These are phyloP conservation scores for Coenonympha arcania DNA, from an alignment of 2,888 invertebrate genomes.

Conservation along the genomic window DNA sequence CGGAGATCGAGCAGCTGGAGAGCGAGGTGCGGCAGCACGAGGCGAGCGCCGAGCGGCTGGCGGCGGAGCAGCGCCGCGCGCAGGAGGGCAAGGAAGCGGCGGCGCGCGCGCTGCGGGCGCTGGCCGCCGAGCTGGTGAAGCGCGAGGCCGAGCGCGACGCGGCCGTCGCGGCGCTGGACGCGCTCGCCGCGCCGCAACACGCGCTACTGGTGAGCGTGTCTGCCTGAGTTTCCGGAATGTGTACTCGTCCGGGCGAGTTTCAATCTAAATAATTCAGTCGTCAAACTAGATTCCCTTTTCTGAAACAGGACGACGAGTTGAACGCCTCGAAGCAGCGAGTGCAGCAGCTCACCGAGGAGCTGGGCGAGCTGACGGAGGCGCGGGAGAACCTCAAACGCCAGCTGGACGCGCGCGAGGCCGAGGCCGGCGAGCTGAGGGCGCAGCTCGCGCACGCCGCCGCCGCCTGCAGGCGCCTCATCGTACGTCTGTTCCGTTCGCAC, in stretches of 20 bases:
- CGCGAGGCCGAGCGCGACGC: slow-evolving; percentile 38
- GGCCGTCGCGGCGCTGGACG: slow-evolving; percentile 43
- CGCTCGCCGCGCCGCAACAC: slow-evolving; percentile 38
- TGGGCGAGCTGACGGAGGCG: background rate
- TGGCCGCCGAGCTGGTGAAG: slow-evolving; percentile 31
- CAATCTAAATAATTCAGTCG: background rate
- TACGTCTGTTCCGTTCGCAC: background rate
- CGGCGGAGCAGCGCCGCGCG: slow-evolving; percentile 78
- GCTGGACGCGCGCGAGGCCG: slow-evolving; percentile 47
- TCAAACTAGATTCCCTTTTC: background rate
- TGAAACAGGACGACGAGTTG: background rate
- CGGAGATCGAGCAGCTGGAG: background rate
- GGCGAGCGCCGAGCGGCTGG: slow-evolving; percentile 56
- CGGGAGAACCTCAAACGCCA: slow-evolving; percentile 27
- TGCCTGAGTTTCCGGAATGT: no score
- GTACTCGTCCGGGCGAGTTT: no score
- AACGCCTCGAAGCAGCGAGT: background rate
- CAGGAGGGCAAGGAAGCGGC: slow-evolving; percentile 42
- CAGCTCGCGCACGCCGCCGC: background rate
- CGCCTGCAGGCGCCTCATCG: background rate
- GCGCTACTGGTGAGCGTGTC: slow-evolving; percentile 42
- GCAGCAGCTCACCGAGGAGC: background rate
- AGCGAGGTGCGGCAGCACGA: background rate
- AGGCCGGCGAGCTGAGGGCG: slow-evolving; percentile 39
- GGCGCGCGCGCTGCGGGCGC: slow-evolving; percentile 38